Evolutionary conservation across 2,113 vertebrate species (phyloP).

Genomic region (Atherinomorus stipes): DNA sequence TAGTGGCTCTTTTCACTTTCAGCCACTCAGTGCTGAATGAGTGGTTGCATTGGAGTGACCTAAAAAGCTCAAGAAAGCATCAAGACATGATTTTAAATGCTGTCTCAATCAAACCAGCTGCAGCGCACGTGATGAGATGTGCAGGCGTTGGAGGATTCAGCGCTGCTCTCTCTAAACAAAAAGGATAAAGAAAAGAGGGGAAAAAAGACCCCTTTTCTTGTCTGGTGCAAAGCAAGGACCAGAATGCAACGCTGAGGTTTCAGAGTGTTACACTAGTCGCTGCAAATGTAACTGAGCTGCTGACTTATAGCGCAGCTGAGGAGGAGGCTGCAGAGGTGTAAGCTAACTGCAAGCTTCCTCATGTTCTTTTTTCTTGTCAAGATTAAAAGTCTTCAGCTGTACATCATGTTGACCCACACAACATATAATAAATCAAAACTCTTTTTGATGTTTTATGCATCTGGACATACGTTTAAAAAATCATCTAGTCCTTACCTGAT

Average conservation of each 20-base stretch:
- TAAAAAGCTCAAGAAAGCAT: conserved; percentile 60
- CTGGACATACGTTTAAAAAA: too few relatives aligned
- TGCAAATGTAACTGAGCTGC: neutral
- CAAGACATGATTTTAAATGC: conserved; percentile 48
- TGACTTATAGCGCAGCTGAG: neutral
- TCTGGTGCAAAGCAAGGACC: neutral
- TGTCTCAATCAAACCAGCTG: conserved; percentile 34
- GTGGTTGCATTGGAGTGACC: conserved; percentile 50
- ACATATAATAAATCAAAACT: too few relatives aligned
- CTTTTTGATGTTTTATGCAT: too few relatives aligned
- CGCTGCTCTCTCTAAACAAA: neutral
- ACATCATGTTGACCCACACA: neutral
- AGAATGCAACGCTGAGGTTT: neutral
- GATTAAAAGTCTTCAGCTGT: neutral
- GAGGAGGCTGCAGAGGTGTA: too few relatives aligned
- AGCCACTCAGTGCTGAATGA: conserved; percentile 29
- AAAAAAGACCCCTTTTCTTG: neutral
- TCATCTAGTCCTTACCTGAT: too few relatives aligned
- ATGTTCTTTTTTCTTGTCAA: too few relatives aligned
- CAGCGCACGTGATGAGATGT: conserved; percentile 28
- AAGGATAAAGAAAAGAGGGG: neutral
- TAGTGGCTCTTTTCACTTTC: conserved; percentile 43
- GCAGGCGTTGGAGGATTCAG: conserved; percentile 8
- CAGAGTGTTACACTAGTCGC: neutral
- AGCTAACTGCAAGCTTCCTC: too few relatives aligned